Evolutionary conservation across 2,888 invertebrate species (phyloP), one percentile per base, ranked within the genome.

Genomic region (Fragum sueziense): DNA sequence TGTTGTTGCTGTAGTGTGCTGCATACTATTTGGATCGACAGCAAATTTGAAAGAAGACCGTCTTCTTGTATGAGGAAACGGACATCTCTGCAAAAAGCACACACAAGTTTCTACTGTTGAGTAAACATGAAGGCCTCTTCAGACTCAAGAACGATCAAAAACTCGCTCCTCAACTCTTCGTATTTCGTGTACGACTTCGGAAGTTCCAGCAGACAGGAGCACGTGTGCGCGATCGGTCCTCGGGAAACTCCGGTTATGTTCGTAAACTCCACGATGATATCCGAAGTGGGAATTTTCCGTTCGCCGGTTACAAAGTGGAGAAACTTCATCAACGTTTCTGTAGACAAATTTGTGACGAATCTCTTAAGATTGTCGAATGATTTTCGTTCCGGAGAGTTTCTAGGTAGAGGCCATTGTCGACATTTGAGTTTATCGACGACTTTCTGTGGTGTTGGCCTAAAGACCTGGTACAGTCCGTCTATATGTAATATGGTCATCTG

Each of bases 401-500:
- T 20, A 0, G 1, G 37, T 29, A 67, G 41, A 37, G 67, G 68
- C 47, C 68, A 69, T 0, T 11, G 22, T 20, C 11, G 11, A 47
- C 47, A 69, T 69, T n/a, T 41, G 9, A 69, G 17, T 20, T 69
- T 69, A 20, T 17, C 29, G 25, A 41, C 17, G 20, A 67, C 47
- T n/a, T 69, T 69, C n/a, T 41, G 29, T 69, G 70, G n/a, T 0
- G 54, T 70, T 0, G 33, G 52, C 9, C 52, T 14, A 27, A 70
- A 54, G 6, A 25, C 52, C 33, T 33, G 22, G 29, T 70, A 70
- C 14, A 52, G 33, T 6, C 37, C 54, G 57, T 54, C 70, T 11
- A 70, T 54, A 54, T 70, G 51, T 17, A 17, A 6, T 14, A 68
- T 47, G 7, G 70, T 70, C 52, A 70, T 52, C 54, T 70, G 70